These are phyloP conservation scores for Agelas oroides DNA, from an alignment of 37 sponge, comb jelly and placozoan genomes.

Conservation along the genomic window DNA sequence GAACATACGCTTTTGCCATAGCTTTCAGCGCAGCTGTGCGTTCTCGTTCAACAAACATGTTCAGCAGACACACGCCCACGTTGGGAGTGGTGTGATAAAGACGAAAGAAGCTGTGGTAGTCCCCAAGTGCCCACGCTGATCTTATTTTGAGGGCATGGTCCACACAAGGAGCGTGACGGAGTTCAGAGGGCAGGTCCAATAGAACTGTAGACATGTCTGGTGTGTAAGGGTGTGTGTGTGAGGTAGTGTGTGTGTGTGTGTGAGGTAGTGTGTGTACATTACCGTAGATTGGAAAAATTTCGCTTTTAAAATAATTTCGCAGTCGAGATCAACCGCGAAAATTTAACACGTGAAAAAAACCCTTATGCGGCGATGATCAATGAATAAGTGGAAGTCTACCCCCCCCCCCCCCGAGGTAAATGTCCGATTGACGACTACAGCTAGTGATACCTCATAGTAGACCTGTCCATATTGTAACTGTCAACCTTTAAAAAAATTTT, in stretches of 20 bases:
- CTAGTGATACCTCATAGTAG: too few relatives aligned
- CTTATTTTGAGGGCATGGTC: conserved; percentile 78
- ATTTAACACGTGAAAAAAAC: too few relatives aligned
- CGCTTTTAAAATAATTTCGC: too few relatives aligned
- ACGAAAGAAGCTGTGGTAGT: conserved; percentile 89
- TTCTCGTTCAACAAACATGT: conserved; percentile 92
- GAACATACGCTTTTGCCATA: conserved; percentile 90
- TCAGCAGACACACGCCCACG: conserved; percentile 80
- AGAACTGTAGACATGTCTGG: conserved; percentile 64
- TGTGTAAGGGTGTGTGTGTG: background rate
- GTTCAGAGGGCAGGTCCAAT: conserved; percentile 50
- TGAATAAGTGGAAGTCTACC: too few relatives aligned
- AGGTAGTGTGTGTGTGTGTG: background rate
- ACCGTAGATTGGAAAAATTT: too few relatives aligned
- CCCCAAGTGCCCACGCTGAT: conserved; percentile 83
- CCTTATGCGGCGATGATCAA: too few relatives aligned
- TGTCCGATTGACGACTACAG: too few relatives aligned
- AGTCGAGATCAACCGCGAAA: too few relatives aligned
- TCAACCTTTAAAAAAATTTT: too few relatives aligned
- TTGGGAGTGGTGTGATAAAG: conserved; percentile 82
- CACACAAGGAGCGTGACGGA: conserved; percentile 63
- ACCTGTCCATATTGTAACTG: too few relatives aligned
- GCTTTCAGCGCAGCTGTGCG: conserved; percentile 76
- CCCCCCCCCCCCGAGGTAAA: too few relatives aligned
- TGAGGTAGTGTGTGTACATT: background rate